Conservation (phyloP, 2,797 vertebrate species). For the Microctenopoma steveboyesi region DNA sequence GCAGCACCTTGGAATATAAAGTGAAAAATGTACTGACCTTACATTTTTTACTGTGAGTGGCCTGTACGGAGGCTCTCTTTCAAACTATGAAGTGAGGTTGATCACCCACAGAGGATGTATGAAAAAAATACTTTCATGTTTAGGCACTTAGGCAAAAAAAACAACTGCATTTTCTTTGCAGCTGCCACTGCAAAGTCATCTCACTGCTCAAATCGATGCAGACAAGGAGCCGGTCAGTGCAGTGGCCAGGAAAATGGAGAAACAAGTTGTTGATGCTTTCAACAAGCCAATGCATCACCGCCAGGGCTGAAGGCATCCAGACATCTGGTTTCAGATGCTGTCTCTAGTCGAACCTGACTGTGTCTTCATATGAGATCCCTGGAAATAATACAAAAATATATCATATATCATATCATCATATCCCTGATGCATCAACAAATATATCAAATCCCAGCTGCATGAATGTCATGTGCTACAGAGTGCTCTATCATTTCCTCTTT, state of each 20-base stretch:
- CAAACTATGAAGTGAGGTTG: slow-evolving; percentile 18
- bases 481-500: slow-evolving; percentile 38
- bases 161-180: slow-evolving; percentile 24
- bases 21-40: slow-evolving; percentile 36
- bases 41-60: slow-evolving; percentile 38
- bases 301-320: slow-evolving; percentile 53
- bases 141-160: slow-evolving; percentile 51
- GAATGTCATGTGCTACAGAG: slow-evolving; percentile 45
- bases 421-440: slow-evolving; percentile 45
- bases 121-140: slow-evolving; percentile 46
- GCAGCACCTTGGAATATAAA: slow-evolving; percentile 43
- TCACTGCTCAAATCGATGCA: slow-evolving; percentile 35
- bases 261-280: slow-evolving; percentile 69
- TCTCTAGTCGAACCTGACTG: slow-evolving; percentile 49
- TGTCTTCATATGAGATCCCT: slow-evolving; percentile 53
- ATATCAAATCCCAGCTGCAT: slow-evolving; percentile 45
- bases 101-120: slow-evolving; percentile 41
- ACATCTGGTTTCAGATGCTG: slow-evolving; percentile 72
- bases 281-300: slow-evolving; percentile 57
- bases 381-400: slow-evolving; percentile 58
- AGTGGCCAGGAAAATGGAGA: slow-evolving; percentile 56
- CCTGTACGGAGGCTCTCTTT: slow-evolving; percentile 33
- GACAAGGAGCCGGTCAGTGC: slow-evolving; percentile 41
- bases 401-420: slow-evolving; percentile 44
- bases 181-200: slow-evolving; percentile 27